phyloP scores from a whole-genome alignment of 2,888 invertebrate species.

The Stenotaenia linearis region DNA sequence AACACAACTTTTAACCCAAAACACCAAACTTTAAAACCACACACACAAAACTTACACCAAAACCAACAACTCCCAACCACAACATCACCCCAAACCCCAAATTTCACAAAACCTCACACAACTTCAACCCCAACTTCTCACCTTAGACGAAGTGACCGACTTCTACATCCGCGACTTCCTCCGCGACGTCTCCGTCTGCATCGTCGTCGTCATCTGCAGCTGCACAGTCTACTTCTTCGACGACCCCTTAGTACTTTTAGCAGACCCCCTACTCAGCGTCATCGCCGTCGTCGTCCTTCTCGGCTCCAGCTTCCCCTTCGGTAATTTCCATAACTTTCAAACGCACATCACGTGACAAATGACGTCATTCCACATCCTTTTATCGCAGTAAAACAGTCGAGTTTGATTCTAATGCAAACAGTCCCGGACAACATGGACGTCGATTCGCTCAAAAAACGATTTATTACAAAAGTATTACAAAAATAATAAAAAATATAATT shows the following conservation, averaged over 20 bases:
- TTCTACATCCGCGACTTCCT: slow-evolving; percentile 28
- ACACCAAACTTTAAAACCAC: too few species aligned
- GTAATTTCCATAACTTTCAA: too few species aligned
- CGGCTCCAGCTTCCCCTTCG: slow-evolving; percentile 71
- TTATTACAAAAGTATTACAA: slow-evolving; percentile 50
- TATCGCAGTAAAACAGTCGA: slow-evolving; percentile 76
- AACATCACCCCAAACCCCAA: too few species aligned
- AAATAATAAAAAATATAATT: too few species aligned
- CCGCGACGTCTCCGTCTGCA: slow-evolving; percentile 53
- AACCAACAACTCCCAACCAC: too few species aligned
- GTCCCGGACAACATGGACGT: slow-evolving; percentile 84
- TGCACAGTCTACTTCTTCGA: slow-evolving; percentile 55
- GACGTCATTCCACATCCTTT: slow-evolving; percentile 28
- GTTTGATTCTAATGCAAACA: slow-evolving; percentile 81
- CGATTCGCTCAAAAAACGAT: slow-evolving; percentile 59
- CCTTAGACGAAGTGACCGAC: background rate
- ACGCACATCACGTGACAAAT: too few species aligned
- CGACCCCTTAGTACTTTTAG: slow-evolving; percentile 59
- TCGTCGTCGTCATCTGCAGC: slow-evolving; percentile 67
- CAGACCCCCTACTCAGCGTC: slow-evolving; percentile 70
- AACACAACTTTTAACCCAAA: too few species aligned
- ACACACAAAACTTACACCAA: too few species aligned
- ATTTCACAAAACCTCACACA: too few species aligned
- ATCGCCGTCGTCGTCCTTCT: slow-evolving; percentile 65
- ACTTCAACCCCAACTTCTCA: too few species aligned